A percentile compares a stretch with the other conserved stretches of the same genome.
These are phyloP conservation scores for Hemaris fuciformis DNA, from an alignment of 2,888 invertebrate species.

Conservation along the genomic window DNA sequence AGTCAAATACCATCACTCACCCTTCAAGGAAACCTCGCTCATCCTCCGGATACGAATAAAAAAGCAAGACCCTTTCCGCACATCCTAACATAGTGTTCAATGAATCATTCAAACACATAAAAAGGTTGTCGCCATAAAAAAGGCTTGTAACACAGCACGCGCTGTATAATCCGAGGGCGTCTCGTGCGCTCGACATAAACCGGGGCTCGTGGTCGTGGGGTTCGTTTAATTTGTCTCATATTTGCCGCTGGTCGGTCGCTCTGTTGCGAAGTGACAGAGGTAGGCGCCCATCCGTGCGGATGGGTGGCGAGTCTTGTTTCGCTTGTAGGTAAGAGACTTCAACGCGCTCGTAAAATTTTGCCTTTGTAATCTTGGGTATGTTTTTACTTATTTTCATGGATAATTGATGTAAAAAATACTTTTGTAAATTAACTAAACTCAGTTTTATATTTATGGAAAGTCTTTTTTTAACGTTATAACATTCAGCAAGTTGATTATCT, in stretches of 20 bases:
- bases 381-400: not conserved
- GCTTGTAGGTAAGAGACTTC: constrained; percentile 2
- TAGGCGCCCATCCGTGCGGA: not conserved
- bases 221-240: constrained; percentile 5
- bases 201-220: not conserved
- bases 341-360: not conserved
- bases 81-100: constrained; percentile 11
- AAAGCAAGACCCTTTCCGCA: constrained; percentile 4
- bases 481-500: too few species aligned
- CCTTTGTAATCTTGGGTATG: not conserved
- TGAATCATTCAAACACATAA: constrained; percentile 9
- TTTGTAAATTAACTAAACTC: too few species aligned
- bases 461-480: too few species aligned
- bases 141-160: not conserved
- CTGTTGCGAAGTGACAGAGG: not conserved
- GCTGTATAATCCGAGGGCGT: constrained; percentile 1
- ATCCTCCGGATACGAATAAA: not conserved
- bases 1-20: not conserved
- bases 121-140: not conserved
- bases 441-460: too few species aligned
- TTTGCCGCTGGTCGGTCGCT: not conserved
- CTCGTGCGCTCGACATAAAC: not conserved
- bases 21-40: not conserved
- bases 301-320: not conserved
- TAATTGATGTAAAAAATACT: not conserved